These are phyloP conservation scores for Zosterops lateralis DNA, from an alignment of 2,113 vertebrate species.

Conservation along the genomic window DNA sequence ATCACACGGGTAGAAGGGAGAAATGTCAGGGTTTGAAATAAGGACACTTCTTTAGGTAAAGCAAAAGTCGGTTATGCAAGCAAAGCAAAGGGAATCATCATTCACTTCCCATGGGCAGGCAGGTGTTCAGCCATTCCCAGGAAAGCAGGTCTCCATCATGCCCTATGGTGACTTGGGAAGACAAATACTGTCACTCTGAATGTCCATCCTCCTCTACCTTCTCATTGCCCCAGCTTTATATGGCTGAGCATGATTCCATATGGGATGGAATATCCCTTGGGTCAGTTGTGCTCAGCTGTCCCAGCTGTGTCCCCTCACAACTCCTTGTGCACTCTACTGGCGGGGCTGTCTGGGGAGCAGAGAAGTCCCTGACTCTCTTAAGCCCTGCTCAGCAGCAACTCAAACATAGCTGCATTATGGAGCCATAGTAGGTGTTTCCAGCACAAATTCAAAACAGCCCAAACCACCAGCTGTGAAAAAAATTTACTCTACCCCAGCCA, in stretches of 20 bases:
- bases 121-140: background rate
- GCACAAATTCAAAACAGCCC: background rate
- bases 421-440: fast-evolving
- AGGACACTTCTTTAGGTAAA: background rate
- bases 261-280: background rate
- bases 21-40: background rate
- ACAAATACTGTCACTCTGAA: background rate
- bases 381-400: background rate
- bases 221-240: background rate
- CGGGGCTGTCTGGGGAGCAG: background rate
- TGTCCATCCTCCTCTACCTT: too few species aligned
- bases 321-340: background rate
- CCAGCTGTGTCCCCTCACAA: background rate
- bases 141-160: background rate
- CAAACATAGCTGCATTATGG: background rate
- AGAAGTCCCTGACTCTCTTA: background rate
- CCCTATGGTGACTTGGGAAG: background rate
- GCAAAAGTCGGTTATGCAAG: background rate
- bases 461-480: background rate
- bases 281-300: background rate
- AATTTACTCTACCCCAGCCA: background rate
- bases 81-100: background rate
- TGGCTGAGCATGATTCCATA: background rate
- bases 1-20: background rate
- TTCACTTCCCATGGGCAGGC: background rate